Base-by-base conservation (phyloP, 2,888 invertebrate genomes). In the Rhingia campestris region DNA sequence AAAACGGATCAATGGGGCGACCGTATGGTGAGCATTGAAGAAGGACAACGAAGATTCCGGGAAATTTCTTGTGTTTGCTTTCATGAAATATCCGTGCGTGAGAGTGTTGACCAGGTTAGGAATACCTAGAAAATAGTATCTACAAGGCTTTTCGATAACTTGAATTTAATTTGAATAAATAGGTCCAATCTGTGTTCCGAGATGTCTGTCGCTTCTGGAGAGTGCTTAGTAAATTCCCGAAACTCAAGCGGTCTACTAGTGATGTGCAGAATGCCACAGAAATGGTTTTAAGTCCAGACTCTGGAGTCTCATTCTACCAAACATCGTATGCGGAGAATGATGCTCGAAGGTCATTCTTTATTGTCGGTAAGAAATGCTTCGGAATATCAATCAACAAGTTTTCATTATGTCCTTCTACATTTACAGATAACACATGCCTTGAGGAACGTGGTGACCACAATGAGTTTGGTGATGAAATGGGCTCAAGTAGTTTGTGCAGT, bases 31-130 rank as follows among this genome's bases (percentile, higher is more conserved):
- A 92, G 93, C 53, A 91, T 93, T 0, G 95, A 95, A 86, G 96
- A 96, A 88, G 96, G 96, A 0, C 94, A 94, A 88, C 92, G 94
- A 6, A 92, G 96, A 53, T 95, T 95, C 88, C 94, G 94, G 88
- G 96, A 96, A 90, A 95, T 96, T 80, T 95, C 95, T 77, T 96
- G 96, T 88, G 95, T 95, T 14, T 95, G 95, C 87, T 97, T 97
- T 88, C 96, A 96, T 89, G 97, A 97, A 92, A 96, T 97, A 81
- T 97, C 96, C 0, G 96, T 96, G 4, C 92, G 96, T 74, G 97
- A 97, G 90, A 96, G 95, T 89, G 94, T 95, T 64, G 96, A 97
- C 81, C 95, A 96, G 93, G 96, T 94, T 89, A 88, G 88, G n/a
- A n/a, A 54, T 22, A 10, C 9, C 2, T 14, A 53, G 32, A 35